Evolutionary conservation across 2,888 invertebrate genomes (phyloP), one percentile per base, ranked within the genome.

Genomic region (Schizotus pectinicornis): DNA sequence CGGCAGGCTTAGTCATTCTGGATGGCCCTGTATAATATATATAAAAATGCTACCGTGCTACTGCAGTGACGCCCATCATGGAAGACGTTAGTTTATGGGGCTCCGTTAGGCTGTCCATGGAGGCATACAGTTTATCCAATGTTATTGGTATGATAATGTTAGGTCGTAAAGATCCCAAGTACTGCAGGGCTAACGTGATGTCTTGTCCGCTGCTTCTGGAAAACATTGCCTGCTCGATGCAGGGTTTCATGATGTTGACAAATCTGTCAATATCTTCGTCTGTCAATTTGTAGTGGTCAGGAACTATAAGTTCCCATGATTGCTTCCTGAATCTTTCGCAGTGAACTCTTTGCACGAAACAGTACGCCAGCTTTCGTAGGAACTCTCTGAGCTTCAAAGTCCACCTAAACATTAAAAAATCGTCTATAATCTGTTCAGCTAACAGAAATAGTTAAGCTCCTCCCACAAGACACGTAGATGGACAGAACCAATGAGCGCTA

Each of bases 51-150:
- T 64, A 78, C 75, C 90, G 81, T 0, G 89, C 88, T 5, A 91
- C 86, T 0, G 89, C 84, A 0, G 87, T 85, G 31, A 90, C 85
- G 46, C 88, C 88, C 53, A 85, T 83, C 84, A 92, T 85, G 0
- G 89, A 85, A 1, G 90, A 87, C 0, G 89, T 89, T 8, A 89
- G 82, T 77, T 89, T 88, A 75, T 95, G 94, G 0, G 96, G 95
- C 77, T 97, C 95, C 0, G 92, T 94, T 33, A 95, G 78, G 1
- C 92, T 92, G 70, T 93, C 92, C 74, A 96, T 80, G 0, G 93
- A 88, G 1, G 88, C 85, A 74, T 90, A 90, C 54, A 95, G 83
- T 77, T 87, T 87, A 61, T 95, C 94, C 53, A 97, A 76, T 8
- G 95, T 82, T 41, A 90, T 87, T 0, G 95, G 95, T 45, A 95